These are phyloP conservation scores for Chaitophorus viminalis DNA, from an alignment of 2,888 invertebrate genomes.

Conservation along the genomic window DNA sequence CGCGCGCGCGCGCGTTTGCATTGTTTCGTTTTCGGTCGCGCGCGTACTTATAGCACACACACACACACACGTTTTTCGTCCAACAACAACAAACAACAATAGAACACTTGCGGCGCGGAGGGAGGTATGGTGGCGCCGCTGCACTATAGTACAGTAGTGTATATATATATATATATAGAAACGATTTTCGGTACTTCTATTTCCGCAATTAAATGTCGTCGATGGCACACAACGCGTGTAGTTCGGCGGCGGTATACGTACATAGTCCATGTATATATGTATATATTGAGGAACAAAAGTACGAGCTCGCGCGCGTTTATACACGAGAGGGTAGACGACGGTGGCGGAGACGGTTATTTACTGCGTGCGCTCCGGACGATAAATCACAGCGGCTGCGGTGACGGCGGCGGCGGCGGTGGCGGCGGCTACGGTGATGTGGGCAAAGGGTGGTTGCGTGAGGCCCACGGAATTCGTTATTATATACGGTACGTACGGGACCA, in stretches of 20 bases:
- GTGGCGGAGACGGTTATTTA: slow-evolving; percentile 39
- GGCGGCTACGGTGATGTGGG: background rate
- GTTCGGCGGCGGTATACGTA: background rate
- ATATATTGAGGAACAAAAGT: background rate
- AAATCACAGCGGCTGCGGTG: slow-evolving; percentile 55
- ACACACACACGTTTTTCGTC: background rate
- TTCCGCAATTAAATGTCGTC: slow-evolving; percentile 51
- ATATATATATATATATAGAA: background rate
- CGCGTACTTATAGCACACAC: no score
- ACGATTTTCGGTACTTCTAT: slow-evolving; percentile 53
- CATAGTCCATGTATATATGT: no score
- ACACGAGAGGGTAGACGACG: background rate
- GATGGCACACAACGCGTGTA: background rate
- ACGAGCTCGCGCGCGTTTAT: background rate
- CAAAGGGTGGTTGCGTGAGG: slow-evolving; percentile 31
- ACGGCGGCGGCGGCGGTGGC: slow-evolving; percentile 26
- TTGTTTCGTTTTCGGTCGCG: background rate
- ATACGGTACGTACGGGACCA: background rate
- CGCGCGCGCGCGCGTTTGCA: background rate
- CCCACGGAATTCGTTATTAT: slow-evolving; percentile 50
- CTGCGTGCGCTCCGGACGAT: slow-evolving; percentile 51
- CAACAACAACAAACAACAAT: background rate
- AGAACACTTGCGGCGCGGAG: background rate
- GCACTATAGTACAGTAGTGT: no score
- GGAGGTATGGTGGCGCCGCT: no score